Percentiles rank a stretch among this genome's conserved stretches.
These are phyloP conservation scores for Scleropages formosus DNA, from an alignment of 2,797 vertebrate genomes.

Conservation along the genomic window DNA sequence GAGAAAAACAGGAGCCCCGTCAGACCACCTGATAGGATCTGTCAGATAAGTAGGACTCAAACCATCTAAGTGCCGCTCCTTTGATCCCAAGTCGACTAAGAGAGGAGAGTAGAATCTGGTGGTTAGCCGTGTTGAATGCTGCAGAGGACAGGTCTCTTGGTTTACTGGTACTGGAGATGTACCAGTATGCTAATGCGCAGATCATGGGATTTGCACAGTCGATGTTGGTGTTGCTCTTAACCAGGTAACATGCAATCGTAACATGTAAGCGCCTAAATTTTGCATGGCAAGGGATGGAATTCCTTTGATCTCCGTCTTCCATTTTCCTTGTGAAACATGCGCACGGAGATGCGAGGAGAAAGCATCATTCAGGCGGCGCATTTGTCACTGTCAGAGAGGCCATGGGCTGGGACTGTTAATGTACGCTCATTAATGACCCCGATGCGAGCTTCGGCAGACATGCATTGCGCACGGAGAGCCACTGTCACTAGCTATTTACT, in stretches of 20 bases:
- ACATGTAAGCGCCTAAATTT: neutral
- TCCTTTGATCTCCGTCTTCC: neutral
- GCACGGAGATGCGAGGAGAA: neutral
- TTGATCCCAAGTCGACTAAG: too few relatives aligned
- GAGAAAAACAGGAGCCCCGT: too few relatives aligned
- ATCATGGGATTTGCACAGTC: too few relatives aligned
- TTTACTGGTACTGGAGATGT: too few relatives aligned
- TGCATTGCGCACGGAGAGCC: conserved; percentile 12
- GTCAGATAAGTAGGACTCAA: too few relatives aligned
- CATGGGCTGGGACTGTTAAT: neutral
- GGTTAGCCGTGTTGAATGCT: too few relatives aligned
- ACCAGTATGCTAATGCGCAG: neutral
- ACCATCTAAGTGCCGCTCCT: too few relatives aligned
- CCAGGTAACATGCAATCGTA: neutral
- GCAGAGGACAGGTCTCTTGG: too few relatives aligned
- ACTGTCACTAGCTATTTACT: conserved; percentile 29
- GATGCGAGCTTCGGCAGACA: neutral
- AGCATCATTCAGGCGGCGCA: conserved; percentile 4
- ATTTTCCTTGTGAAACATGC: neutral
- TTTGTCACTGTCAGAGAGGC: neutral
- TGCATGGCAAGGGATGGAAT: too few relatives aligned
- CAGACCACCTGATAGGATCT: too few relatives aligned
- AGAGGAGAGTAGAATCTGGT: too few relatives aligned
- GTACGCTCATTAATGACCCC: conserved; percentile 32
- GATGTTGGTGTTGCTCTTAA: neutral